Evolutionary conservation across 2,888 invertebrate species (phyloP).

Genomic region (Ametastegia equiseti): DNA sequence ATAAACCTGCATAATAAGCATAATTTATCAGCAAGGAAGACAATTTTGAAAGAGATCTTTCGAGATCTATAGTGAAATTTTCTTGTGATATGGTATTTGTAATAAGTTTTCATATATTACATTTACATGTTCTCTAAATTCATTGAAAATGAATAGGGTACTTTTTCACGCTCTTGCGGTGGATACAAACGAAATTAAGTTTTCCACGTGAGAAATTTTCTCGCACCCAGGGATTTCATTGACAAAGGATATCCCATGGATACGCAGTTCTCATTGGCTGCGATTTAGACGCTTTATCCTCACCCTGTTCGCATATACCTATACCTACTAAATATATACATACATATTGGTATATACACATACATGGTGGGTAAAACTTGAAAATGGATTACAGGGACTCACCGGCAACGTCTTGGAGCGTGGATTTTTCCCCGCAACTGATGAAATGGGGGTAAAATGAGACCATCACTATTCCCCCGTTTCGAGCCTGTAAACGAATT

Average conservation of each 20-base stretch:
- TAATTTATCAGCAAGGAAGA: not conserved
- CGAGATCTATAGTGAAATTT: no score
- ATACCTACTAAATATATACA: no score
- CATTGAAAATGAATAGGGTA: not conserved
- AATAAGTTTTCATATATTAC: no score
- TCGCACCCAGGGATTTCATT: not conserved
- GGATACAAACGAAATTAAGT: not conserved
- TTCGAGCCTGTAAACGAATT: conserved; percentile 77
- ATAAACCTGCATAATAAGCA: not conserved
- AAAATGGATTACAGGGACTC: conserved; percentile 63
- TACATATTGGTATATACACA: not conserved
- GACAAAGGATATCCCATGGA: conserved; percentile 14
- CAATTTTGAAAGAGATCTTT: not conserved
- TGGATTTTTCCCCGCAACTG: conserved; percentile 80
- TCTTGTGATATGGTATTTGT: no score
- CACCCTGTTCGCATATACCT: not conserved
- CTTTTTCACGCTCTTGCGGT: not conserved
- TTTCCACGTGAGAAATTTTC: conserved; percentile 1
- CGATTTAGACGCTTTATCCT: not conserved
- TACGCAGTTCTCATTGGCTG: conserved; percentile 6
- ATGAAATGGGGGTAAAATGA: conserved; percentile 82
- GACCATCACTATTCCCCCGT: conserved; percentile 83
- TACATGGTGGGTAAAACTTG: conserved; percentile 48
- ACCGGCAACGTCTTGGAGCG: conserved; percentile 81
- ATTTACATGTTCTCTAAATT: no score